Evolutionary conservation across 2,797 vertebrate genomes (phyloP), one percentile per base, ranked within the genome.

Genomic region (Gymnopithys bicolor): DNA sequence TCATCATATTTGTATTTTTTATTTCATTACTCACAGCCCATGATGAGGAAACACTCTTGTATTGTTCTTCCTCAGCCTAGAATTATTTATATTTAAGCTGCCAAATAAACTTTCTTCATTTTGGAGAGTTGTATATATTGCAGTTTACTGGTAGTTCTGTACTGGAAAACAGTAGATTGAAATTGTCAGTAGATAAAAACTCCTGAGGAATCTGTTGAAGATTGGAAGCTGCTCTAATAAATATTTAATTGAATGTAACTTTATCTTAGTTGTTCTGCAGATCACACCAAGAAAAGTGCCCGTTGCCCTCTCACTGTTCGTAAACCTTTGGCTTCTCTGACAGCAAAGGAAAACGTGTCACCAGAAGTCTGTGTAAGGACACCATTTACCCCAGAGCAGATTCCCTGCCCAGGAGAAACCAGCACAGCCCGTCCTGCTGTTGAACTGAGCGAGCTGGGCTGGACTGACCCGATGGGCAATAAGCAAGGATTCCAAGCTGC

Each of bases 341-440:
- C 85, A 23, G 84, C 94, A 3, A 96, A 96, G 85, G 97, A 97
- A 32, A 95, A 94, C 12, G 2, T 93, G 5, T 64, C 96, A 32
- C 95, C 97, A 62, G 96, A 92, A 92, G 53, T 86, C 73, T 96
- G 91, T 83, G 97, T 98, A 98, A 98, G 98, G 90, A 81, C 39
- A 71, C 45, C n/a, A 0, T 67, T 68, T 68, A 41, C 11, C 28
- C 87, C 28, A 1, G 2, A 33, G 67, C 56, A 82, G 25, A 21
- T 28, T n/a, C 55, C 8, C 30, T 69, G 58, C 16, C 33, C 16
- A 35, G 45, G 37, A 51, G 49, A 45, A 64, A 21, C 18, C 23
- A 39, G 0, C 2, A 3, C 16, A 41, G 43, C 51, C 48, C 15
- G 27, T 56, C 17, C 21, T 59, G 0, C 11, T 71, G 46, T 12